phyloP scores from a whole-genome alignment of 2,113 vertebrate species.

The Trachemys scripta region DNA sequence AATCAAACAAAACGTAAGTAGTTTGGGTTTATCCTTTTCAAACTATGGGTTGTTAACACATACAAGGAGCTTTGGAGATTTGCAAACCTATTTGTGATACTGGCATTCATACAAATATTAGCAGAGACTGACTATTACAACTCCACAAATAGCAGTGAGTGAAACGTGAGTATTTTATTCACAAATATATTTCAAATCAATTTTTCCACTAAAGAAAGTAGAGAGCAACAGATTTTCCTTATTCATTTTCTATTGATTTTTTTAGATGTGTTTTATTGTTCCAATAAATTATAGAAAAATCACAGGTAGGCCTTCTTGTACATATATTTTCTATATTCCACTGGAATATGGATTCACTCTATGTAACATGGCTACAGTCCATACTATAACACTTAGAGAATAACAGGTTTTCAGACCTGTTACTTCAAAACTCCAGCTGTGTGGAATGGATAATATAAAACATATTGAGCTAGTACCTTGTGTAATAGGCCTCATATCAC shows the following conservation, averaged over 20 bases:
- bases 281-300: accelerated
- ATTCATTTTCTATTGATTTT: background rate
- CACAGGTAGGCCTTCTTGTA: background rate
- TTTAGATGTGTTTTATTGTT: background rate
- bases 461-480: accelerated
- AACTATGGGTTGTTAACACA: accelerated
- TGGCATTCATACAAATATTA: background rate
- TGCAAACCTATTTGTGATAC: background rate
- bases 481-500: background rate
- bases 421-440: conserved; percentile 45
- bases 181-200: accelerated
- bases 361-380: background rate
- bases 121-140: background rate
- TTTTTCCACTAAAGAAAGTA: background rate
- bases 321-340: accelerated
- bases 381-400: background rate
- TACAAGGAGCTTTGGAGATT: accelerated
- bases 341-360: background rate
- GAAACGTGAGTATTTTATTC: background rate
- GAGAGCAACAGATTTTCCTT: accelerated
- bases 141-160: background rate
- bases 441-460: background rate
- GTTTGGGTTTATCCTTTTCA: background rate
- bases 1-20: background rate
- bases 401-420: background rate